Evolutionary conservation across 2,888 invertebrate species (phyloP).

Genomic region (Plemyria rubiginata): DNA sequence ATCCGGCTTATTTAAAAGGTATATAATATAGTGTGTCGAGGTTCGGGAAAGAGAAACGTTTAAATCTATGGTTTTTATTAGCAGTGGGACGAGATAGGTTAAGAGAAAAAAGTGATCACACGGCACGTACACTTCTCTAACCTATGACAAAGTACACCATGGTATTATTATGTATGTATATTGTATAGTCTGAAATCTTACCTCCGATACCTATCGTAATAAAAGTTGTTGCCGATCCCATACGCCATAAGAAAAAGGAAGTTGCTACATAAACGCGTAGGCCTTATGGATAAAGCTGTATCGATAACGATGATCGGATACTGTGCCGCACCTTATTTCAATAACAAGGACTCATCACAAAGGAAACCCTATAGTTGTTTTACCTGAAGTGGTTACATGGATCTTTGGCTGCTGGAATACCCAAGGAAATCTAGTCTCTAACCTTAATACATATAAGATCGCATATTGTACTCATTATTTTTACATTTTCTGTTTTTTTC

Average conservation of each 20-base stretch:
- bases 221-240: conserved; percentile 47
- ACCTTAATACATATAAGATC: too few relatives aligned
- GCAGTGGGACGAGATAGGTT: too few relatives aligned
- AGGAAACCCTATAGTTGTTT: conserved; percentile 63
- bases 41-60: too few relatives aligned
- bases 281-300: conserved; percentile 65
- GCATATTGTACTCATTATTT: too few relatives aligned
- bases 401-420: conserved; percentile 38
- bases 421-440: too few relatives aligned
- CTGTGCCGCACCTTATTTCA: conserved; percentile 71
- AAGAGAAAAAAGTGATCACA: too few relatives aligned
- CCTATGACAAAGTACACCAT: too few relatives aligned
- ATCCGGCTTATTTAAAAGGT: too few relatives aligned
- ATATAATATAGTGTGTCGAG: too few relatives aligned
- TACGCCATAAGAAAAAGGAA: conserved; percentile 56
- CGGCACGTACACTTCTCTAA: too few relatives aligned
- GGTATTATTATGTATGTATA: not conserved
- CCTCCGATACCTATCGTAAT: conserved; percentile 36
- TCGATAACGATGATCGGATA: conserved; percentile 67
- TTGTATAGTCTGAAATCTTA: conserved; percentile 11
- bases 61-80: too few relatives aligned
- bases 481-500: too few relatives aligned
- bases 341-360: conserved; percentile 69
- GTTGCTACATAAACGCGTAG: conserved; percentile 56
- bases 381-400: conserved; percentile 51